Conservation (phyloP, 2,888 invertebrate genomes). For the Aproaerema taeniolella region DNA sequence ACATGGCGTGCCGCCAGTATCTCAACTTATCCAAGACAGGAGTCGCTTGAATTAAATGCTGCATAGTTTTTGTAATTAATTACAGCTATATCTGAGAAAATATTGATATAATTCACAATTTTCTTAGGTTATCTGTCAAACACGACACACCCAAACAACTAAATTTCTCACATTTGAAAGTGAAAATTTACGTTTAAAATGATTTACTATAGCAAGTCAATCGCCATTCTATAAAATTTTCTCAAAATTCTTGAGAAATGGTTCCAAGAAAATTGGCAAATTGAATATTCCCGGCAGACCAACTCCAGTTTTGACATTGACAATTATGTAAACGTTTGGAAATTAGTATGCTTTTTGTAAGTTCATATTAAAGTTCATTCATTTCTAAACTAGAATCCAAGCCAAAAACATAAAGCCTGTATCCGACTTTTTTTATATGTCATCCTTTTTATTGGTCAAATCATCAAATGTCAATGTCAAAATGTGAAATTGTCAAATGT, state of each 20-base stretch:
- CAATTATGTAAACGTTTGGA: neutral
- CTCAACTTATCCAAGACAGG: slow-evolving; percentile 74
- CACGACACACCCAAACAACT: slow-evolving; percentile 17
- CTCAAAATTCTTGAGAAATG: too few relatives aligned
- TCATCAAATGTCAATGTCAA: too few relatives aligned
- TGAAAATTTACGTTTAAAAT: neutral
- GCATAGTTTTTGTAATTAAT: slow-evolving; percentile 42
- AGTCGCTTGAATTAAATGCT: slow-evolving; percentile 73
- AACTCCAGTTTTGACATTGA: slow-evolving; percentile 1
- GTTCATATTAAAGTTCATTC: too few relatives aligned
- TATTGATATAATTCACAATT: slow-evolving; percentile 5
- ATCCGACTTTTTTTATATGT: too few relatives aligned
- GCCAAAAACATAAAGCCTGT: too few relatives aligned
- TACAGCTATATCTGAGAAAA: slow-evolving; percentile 5
- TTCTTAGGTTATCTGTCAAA: slow-evolving; percentile 42
- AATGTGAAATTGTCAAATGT: slow-evolving; percentile 4
- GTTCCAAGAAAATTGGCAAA: too few relatives aligned
- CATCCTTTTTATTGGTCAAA: too few relatives aligned
- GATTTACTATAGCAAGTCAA: neutral
- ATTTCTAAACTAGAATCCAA: too few relatives aligned
- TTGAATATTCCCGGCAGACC: slow-evolving; percentile 20
- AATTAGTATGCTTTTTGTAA: neutral
- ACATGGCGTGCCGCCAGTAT: slow-evolving; percentile 65
- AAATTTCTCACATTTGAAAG: neutral
- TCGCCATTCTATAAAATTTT: too few relatives aligned